These are phyloP conservation scores for Takifugu rubripes DNA, from an alignment of 2,797 vertebrate species.

Conservation along the genomic window DNA sequence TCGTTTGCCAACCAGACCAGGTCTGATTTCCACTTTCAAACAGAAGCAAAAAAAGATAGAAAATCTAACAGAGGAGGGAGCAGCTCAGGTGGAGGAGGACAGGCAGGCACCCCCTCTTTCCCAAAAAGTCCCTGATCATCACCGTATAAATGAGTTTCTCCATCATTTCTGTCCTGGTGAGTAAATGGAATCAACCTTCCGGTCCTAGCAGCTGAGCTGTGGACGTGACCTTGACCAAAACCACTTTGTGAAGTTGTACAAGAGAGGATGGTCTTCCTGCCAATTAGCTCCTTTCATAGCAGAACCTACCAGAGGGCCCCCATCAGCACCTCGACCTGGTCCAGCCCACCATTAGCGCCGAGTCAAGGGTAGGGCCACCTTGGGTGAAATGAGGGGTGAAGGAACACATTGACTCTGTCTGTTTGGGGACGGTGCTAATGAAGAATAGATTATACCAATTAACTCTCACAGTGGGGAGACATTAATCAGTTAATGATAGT, in stretches of 20 bases:
- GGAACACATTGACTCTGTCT: slow-evolving; percentile 63
- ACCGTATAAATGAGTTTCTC: no score
- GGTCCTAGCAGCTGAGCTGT: not conserved
- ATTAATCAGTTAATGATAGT: slow-evolving; percentile 66
- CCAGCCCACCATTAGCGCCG: slow-evolving; percentile 29
- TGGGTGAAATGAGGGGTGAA: slow-evolving; percentile 65
- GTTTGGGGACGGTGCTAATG: slow-evolving; percentile 52
- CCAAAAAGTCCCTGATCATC: not conserved
- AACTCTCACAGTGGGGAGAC: slow-evolving; percentile 54
- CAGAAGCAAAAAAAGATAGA: no score
- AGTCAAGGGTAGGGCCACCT: slow-evolving; percentile 64
- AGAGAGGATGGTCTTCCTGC: no score
- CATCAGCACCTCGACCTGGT: slow-evolving; percentile 31
- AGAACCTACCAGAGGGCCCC: no score
- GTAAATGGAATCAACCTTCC: not conserved
- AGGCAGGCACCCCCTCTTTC: no score
- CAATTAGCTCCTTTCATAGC: no score
- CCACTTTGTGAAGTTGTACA: slow-evolving; percentile 2
- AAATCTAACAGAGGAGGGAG: no score
- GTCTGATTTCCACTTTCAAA: no score
- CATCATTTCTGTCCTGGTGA: not conserved
- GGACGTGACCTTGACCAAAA: not conserved
- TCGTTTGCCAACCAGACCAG: not conserved
- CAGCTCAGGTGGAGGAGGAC: no score
- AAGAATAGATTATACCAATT: slow-evolving; percentile 71